A percentile compares a stretch with the other conserved stretches of the same genome.
Evolutionary conservation across 2,888 invertebrate genomes (phyloP).

Genomic region (Nowickia ferox): DNA sequence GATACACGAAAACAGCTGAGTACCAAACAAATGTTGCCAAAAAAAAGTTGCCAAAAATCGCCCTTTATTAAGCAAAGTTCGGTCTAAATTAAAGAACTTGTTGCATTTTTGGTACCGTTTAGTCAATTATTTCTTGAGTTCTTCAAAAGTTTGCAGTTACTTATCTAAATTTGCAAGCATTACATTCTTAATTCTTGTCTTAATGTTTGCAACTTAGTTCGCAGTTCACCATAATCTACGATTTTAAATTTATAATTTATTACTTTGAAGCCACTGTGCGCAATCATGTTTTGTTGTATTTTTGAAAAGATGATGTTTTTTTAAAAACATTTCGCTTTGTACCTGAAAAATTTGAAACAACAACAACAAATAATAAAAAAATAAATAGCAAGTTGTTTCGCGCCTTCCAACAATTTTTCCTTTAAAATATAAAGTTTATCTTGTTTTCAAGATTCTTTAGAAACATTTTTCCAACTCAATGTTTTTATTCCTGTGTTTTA

Average conservation of each 20-base stretch:
- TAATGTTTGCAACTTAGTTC: no score
- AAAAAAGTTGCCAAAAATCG: no score
- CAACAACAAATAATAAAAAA: neutral
- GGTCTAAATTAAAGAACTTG: no score
- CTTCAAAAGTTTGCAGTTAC: no score
- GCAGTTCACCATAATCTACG: neutral
- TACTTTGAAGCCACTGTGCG: constrained; percentile 44
- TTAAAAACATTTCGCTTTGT: constrained; percentile 57
- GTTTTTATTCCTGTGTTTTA: constrained; percentile 37
- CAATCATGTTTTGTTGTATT: constrained; percentile 18
- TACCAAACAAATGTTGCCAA: no score
- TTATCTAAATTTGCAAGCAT: no score
- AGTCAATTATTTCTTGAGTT: no score
- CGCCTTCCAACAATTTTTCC: constrained; percentile 71
- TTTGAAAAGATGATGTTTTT: constrained; percentile 69
- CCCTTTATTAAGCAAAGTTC: no score
- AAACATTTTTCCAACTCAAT: constrained; percentile 64
- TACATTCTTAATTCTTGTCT: neutral
- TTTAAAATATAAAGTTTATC: constrained; percentile 70
- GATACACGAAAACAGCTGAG: no score
- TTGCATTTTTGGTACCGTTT: no score
- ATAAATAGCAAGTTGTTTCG: constrained; percentile 68
- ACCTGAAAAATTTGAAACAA: constrained; percentile 65
- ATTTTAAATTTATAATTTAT: neutral
- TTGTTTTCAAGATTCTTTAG: constrained; percentile 70